Evolutionary conservation across 2,797 vertebrate genomes (phyloP).

Genomic region (Halcyon leucocephala): DNA sequence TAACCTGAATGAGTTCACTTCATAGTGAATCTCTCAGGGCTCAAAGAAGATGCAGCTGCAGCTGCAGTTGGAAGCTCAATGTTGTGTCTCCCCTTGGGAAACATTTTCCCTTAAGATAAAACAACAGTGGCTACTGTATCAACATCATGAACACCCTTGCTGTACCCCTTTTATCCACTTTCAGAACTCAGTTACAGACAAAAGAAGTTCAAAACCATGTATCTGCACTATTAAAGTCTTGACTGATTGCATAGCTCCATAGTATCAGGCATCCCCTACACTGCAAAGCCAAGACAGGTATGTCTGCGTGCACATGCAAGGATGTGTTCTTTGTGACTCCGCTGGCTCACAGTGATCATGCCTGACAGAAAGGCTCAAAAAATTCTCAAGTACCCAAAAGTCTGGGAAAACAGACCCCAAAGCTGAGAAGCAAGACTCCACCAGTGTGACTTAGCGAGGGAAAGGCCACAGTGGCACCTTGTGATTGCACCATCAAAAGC

Average conservation of each 20-base stretch:
- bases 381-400: background rate
- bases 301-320: background rate
- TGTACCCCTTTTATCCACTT: background rate
- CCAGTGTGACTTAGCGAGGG: background rate
- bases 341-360: background rate
- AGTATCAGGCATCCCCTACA: background rate
- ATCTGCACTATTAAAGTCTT: background rate
- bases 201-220: background rate
- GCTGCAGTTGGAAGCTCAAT: background rate
- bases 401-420: background rate
- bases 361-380: background rate
- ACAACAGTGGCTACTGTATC: background rate
- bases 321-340: background rate
- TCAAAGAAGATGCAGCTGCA: background rate
- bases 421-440: background rate
- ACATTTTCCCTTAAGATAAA: background rate
- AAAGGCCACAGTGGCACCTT: background rate
- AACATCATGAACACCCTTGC: background rate
- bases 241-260: background rate
- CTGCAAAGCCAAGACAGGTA: background rate
- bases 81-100: background rate
- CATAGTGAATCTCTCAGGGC: background rate
- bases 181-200: background rate
- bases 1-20: background rate
- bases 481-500: background rate